A percentile compares a stretch with the other conserved stretches of the same genome.
phyloP scores from a whole-genome alignment of 2,888 invertebrate genomes.

The Alentia gelatinosa region DNA sequence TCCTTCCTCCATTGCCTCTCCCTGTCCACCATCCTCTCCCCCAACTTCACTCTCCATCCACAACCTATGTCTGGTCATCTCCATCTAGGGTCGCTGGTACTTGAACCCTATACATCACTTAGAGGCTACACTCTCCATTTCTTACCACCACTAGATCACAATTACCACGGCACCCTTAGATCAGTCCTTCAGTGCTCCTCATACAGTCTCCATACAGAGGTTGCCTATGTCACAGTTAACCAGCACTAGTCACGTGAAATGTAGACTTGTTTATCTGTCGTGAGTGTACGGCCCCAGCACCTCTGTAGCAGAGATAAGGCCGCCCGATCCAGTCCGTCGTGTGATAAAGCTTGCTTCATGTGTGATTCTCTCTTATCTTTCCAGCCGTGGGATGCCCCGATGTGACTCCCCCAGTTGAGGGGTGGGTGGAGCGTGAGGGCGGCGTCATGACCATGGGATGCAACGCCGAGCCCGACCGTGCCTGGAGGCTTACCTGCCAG shows the following conservation, averaged over 20 bases:
- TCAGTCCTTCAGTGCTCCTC: background rate
- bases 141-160: conserved; percentile 22
- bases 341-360: background rate
- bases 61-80: background rate
- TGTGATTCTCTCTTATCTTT: conserved; percentile 34
- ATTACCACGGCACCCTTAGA: background rate
- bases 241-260: too few species aligned
- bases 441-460: conserved; percentile 45
- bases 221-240: too few species aligned
- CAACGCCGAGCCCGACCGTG: conserved; percentile 50
- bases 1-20: background rate
- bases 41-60: background rate
- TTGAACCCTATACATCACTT: conserved; percentile 29
- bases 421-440: conserved; percentile 50
- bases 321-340: too few species aligned
- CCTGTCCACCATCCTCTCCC: too few species aligned
- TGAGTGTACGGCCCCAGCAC: too few species aligned
- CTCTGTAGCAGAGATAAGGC: too few species aligned
- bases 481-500: conserved; percentile 60
- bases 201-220: background rate
- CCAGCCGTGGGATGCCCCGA: conserved; percentile 54
- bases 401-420: conserved; percentile 36
- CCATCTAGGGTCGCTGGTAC: background rate
- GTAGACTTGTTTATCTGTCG: too few species aligned
- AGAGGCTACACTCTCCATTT: background rate